These are phyloP conservation scores for Pseudorhombus dupliciocellatus DNA, from an alignment of 2,113 vertebrate species.

Conservation along the genomic window DNA sequence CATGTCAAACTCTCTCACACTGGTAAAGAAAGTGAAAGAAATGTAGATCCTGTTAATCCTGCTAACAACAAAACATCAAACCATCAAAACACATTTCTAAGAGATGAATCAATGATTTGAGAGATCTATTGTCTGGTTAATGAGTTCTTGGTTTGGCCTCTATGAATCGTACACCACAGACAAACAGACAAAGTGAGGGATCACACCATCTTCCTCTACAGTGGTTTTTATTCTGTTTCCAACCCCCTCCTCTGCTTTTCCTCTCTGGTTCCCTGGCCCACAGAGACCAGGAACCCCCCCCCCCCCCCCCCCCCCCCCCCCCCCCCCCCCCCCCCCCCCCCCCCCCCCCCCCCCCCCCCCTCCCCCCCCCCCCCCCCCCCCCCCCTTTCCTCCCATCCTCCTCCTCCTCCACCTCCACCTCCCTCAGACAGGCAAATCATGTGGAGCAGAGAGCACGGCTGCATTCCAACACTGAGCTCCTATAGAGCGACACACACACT, in stretches of 20 bases:
- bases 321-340: conserved; percentile 10
- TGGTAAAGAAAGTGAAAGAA: too few species aligned
- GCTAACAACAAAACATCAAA: too few species aligned
- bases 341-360: conserved; percentile 6
- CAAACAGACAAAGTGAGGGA: conserved; percentile 12
- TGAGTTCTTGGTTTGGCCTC: conserved; percentile 11
- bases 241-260: conserved; percentile 13
- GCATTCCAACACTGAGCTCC: conserved; percentile 59
- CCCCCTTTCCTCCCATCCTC: conserved; percentile 11
- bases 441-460: conserved; percentile 33
- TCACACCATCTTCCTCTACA: conserved; percentile 22
- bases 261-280: conserved; percentile 20
- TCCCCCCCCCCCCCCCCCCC: conserved; percentile 39
- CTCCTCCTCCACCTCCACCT: conserved; percentile 43
- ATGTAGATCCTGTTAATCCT: too few species aligned
- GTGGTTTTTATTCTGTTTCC: not conserved
- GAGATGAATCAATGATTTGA: too few species aligned
- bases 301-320: not conserved
- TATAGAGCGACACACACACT: conserved; percentile 31
- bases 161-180: not conserved
- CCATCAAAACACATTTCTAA: too few species aligned
- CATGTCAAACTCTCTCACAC: too few species aligned
- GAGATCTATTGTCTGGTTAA: not conserved
- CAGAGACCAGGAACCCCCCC: conserved; percentile 23
- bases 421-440: conserved; percentile 26